These are phyloP conservation scores for Acinonyx jubatus DNA, from an alignment of 2,113 vertebrate genomes.

Conservation along the genomic window DNA sequence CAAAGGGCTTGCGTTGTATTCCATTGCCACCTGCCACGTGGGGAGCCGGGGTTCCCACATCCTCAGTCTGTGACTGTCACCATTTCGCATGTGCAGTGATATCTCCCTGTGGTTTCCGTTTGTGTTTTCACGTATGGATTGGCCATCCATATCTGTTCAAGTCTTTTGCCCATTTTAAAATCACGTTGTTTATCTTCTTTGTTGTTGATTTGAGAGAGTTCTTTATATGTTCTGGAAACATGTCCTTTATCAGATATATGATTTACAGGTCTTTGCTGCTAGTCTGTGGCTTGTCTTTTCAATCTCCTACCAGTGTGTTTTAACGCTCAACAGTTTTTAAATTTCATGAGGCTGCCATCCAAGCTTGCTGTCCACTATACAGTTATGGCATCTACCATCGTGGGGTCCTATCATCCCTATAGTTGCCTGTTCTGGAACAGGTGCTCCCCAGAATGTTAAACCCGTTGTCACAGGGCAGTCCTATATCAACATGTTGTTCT, in stretches of 20 bases:
- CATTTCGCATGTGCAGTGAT: not conserved
- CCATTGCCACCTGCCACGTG: rapidly evolving
- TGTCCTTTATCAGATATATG: not conserved
- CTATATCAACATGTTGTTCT: rapidly evolving
- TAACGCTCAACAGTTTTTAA: not conserved
- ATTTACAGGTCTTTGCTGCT: not conserved
- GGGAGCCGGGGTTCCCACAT: rapidly evolving
- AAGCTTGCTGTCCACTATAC: not conserved
- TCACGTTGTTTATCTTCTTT: not conserved
- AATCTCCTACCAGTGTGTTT: not conserved
- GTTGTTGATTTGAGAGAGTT: not conserved
- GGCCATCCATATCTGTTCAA: not conserved
- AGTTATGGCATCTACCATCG: not conserved
- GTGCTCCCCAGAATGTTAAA: not conserved
- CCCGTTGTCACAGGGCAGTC: not conserved
- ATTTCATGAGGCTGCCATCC: not conserved
- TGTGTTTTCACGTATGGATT: not conserved
- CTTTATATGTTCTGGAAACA: not conserved
- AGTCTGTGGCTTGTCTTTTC: not conserved
- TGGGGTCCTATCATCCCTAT: not conserved
- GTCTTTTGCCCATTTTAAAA: not conserved
- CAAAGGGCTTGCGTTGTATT: rapidly evolving
- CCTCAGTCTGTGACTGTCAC: not conserved
- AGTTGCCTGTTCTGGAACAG: not conserved
- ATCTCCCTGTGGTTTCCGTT: not conserved